phyloP scores from a whole-genome alignment of 2,888 invertebrate genomes.

The Thera britannica region DNA sequence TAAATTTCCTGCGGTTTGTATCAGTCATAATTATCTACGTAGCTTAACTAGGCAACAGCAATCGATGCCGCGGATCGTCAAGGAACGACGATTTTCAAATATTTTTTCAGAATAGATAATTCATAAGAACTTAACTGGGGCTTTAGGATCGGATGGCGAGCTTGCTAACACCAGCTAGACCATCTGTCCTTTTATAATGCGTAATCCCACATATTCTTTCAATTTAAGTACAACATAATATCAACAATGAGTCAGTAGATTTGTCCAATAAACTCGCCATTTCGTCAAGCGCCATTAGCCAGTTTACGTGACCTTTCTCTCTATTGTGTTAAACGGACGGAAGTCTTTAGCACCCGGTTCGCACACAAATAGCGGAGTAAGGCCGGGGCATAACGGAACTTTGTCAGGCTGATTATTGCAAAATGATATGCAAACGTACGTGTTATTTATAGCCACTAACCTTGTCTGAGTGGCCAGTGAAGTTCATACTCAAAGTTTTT shows the following conservation, averaged over 20 bases:
- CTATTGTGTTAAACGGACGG: constrained; percentile 38
- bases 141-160: too few species aligned
- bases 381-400: constrained; percentile 31
- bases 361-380: constrained; percentile 30
- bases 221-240: constrained; percentile 22
- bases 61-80: too few species aligned
- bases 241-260: constrained; percentile 17
- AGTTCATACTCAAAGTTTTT: neutral
- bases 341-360: constrained; percentile 32
- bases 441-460: neutral
- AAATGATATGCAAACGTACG: neutral
- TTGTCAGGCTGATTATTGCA: constrained; percentile 15
- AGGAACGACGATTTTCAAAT: too few species aligned
- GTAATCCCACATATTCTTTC: neutral
- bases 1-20: too few species aligned
- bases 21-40: too few species aligned
- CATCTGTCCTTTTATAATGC: neutral
- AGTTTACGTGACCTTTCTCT: constrained; percentile 38
- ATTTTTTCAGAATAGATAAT: too few species aligned
- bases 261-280: constrained; percentile 20
- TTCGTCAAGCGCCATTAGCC: constrained; percentile 30
- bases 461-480: neutral
- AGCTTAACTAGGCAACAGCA: too few species aligned
- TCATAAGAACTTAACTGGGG: too few species aligned
- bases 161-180: too few species aligned